Conservation (phyloP, 2,113 vertebrate species). For the Catagonus wagneri region DNA sequence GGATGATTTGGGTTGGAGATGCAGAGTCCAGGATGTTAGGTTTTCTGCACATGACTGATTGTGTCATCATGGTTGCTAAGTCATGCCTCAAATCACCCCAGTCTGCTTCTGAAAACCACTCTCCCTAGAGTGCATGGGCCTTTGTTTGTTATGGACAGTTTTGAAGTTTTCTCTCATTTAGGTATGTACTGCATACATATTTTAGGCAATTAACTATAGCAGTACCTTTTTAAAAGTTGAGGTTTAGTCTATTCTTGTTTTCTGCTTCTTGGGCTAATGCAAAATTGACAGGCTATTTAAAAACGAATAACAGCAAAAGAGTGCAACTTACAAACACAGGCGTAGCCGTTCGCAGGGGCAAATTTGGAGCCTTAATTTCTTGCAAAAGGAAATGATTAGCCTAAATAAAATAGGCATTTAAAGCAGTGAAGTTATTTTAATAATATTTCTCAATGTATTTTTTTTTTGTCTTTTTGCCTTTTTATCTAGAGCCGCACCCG, state of each 20-base stretch:
- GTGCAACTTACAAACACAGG: not conserved
- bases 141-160: not conserved
- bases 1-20: not conserved
- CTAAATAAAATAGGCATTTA: conserved; percentile 15
- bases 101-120: not conserved
- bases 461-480: no score
- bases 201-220: not conserved
- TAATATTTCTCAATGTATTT: conserved; percentile 24
- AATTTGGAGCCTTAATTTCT: conserved; percentile 10
- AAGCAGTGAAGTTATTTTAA: not conserved
- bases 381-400: not conserved
- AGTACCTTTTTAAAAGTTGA: not conserved
- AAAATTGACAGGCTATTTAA: not conserved
- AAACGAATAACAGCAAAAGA: not conserved
- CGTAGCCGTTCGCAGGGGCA: not conserved
- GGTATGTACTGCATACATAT: not conserved
- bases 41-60: not conserved
- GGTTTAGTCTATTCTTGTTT: not conserved
- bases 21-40: not conserved
- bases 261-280: not conserved
- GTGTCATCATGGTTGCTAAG: not conserved
- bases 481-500: no score
- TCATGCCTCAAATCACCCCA: not conserved
- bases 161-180: not conserved
- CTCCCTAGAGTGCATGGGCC: not conserved